A percentile compares a stretch with the other conserved stretches of the same genome.
Conservation (phyloP, 2,888 invertebrate genomes). For the Scelioninae gen. 2 region DNA sequence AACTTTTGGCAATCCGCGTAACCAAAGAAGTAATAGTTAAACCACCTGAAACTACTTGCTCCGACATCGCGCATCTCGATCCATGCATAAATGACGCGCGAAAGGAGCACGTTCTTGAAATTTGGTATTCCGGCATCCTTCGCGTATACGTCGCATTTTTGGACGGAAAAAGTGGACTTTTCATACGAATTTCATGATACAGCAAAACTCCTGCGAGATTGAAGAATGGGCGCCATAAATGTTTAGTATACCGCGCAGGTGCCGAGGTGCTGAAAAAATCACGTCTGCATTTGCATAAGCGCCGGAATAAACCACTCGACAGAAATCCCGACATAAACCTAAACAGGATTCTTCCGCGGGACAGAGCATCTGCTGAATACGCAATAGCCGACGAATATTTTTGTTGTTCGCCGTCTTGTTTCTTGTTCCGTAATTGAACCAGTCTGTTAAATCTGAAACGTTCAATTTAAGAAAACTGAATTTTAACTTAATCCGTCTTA, state of each 20-base stretch:
- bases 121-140: conserved; percentile 26
- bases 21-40: neutral
- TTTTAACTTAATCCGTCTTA: no score
- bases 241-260: conserved; percentile 68
- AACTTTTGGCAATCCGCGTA: no score
- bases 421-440: conserved; percentile 6
- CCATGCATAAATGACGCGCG: neutral
- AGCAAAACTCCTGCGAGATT: conserved; percentile 58
- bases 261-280: conserved; percentile 73
- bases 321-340: conserved; percentile 73
- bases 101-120: neutral
- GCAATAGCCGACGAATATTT: conserved; percentile 70
- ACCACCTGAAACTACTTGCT: neutral
- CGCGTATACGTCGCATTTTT: conserved; percentile 16
- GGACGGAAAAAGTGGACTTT: conserved; percentile 44
- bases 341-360: conserved; percentile 72
- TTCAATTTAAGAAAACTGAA: conserved; percentile 13
- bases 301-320: conserved; percentile 75
- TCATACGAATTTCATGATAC: conserved; percentile 60
- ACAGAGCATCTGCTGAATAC: conserved; percentile 73
- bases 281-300: conserved; percentile 75
- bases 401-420: conserved; percentile 67
- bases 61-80: no score
- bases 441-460: conserved; percentile 1
- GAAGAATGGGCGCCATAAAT: conserved; percentile 66